Percentiles rank a stretch among this genome's conserved stretches.
These are phyloP conservation scores for Macquaria ambigua DNA, from an alignment of 2,113 vertebrate species.

Conservation along the genomic window DNA sequence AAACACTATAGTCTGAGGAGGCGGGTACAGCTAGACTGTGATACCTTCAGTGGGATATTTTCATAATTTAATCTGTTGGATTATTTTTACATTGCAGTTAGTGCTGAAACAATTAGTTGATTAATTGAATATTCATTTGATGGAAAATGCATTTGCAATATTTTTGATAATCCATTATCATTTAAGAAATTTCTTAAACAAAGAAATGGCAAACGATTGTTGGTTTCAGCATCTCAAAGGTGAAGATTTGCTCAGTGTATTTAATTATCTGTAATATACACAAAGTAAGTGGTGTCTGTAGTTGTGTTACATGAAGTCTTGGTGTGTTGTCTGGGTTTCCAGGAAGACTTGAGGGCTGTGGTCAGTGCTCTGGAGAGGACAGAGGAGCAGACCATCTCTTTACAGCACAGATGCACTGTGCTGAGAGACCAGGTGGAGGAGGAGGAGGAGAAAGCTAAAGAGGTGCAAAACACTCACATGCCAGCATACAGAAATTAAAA, in stretches of 20 bases:
- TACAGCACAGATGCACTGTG: constrained; percentile 66
- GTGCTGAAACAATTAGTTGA: neutral
- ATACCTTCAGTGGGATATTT: neutral
- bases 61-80: neutral
- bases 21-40: neutral
- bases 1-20: neutral
- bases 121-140: neutral
- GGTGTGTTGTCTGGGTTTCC: constrained; percentile 26
- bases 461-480: constrained; percentile 69
- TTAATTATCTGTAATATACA: neutral
- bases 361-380: constrained; percentile 69
- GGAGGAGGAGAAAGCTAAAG: constrained; percentile 73
- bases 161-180: neutral
- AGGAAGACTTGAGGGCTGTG: constrained; percentile 71
- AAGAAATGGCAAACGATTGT: too few species aligned
- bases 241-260: too few species aligned
- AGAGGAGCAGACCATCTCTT: constrained; percentile 56
- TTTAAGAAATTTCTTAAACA: neutral
- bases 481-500: neutral
- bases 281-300: neutral
- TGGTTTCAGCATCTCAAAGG: neutral
- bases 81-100: neutral
- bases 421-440: constrained; percentile 72
- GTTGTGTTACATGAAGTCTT: neutral
- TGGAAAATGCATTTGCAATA: neutral